Evolutionary conservation across 2,888 invertebrate species (phyloP).

Genomic region (Bellardia bayeri): DNA sequence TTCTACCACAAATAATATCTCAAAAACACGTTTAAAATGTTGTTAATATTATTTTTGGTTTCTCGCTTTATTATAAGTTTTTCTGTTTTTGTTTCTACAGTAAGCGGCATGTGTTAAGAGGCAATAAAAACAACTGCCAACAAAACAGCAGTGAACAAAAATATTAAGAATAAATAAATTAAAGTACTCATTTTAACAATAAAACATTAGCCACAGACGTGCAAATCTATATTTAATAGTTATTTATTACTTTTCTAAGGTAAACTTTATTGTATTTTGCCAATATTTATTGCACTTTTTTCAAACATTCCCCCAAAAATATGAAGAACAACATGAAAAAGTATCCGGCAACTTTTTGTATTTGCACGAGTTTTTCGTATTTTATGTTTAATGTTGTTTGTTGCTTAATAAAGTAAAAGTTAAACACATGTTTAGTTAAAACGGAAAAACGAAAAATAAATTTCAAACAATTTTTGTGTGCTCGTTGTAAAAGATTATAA

Average conservation of each 20-base stretch:
- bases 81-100: background rate
- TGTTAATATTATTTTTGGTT: conserved; percentile 27
- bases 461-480: conserved; percentile 15
- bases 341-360: conserved; percentile 36
- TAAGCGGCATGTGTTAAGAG: background rate
- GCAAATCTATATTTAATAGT: conserved; percentile 69
- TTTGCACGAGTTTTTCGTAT: background rate
- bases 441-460: conserved; percentile 26
- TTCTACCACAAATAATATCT: background rate
- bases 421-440: conserved; percentile 54
- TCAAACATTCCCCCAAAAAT: conserved; percentile 36
- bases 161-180: conserved; percentile 14
- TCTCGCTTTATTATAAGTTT: conserved; percentile 29
- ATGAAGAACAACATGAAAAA: background rate
- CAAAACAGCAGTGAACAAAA: background rate
- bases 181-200: conserved; percentile 32
- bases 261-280: conserved; percentile 66
- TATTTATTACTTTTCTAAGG: conserved; percentile 66
- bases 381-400: conserved; percentile 40
- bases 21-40: conserved; percentile 45
- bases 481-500: conserved; percentile 36
- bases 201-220: conserved; percentile 70
- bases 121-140: conserved; percentile 11
- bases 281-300: conserved; percentile 68
- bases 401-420: conserved; percentile 43